phyloP scores from a whole-genome alignment of 2,797 vertebrate genomes.

The Morelia viridis region DNA sequence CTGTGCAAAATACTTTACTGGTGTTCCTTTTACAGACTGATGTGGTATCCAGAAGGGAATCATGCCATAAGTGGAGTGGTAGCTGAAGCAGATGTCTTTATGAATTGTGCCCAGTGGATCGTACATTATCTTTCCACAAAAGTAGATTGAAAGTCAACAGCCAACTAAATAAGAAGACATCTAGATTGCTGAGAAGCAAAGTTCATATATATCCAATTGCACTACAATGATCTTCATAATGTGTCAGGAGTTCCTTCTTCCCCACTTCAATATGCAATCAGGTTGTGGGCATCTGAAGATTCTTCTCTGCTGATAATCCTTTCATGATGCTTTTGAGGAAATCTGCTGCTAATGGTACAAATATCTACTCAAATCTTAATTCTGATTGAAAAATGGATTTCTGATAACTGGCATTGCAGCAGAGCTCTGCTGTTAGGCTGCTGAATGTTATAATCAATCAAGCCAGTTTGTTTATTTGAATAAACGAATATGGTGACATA shows the following conservation, averaged over 20 bases:
- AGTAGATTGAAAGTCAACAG: not conserved
- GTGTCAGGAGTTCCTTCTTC: not conserved
- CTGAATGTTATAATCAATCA: not conserved
- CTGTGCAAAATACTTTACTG: not conserved
- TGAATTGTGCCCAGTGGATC: conserved; percentile 80
- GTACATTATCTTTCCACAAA: conserved; percentile 69
- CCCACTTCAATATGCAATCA: not conserved
- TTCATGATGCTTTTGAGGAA: not conserved
- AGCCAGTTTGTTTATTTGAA: not conserved
- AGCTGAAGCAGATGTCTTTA: conserved; percentile 77
- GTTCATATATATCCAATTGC: not conserved
- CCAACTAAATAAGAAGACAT: not conserved
- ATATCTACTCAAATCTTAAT: not conserved
- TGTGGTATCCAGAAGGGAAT: conserved; percentile 81
- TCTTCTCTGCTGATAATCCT: not conserved
- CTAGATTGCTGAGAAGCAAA: not conserved
- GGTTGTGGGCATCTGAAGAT: not conserved
- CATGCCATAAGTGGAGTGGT: conserved; percentile 79
- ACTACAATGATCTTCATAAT: not conserved
- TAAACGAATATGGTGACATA: not conserved
- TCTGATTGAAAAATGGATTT: not conserved
- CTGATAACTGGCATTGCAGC: not conserved
- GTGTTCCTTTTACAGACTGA: conserved; percentile 67
- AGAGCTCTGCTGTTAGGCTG: not conserved
- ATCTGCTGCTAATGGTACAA: not conserved